Evolutionary conservation across 2,797 vertebrate species (phyloP), one percentile per base, ranked within the genome.

Genomic region (Petrocephalus schoutedeni): DNA sequence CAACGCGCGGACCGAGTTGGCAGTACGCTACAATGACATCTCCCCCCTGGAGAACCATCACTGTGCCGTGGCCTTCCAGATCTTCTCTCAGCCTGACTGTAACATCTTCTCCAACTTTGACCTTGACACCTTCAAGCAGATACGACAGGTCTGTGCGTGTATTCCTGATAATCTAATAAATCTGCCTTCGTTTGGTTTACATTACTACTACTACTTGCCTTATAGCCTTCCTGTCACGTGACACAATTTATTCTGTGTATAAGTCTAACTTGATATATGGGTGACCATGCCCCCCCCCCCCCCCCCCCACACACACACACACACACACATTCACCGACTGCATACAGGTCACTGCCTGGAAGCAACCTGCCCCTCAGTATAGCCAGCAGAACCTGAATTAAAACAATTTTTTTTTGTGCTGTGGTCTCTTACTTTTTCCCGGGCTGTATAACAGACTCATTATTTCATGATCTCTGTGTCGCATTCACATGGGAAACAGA

Each of bases 31-130:
- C 93, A 99, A 99, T 0, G 97, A 99, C 92, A 97, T 98, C 91
- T 99, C 98, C 0, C 98, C 98, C 0, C 95, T 99, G 90, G 98
- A 99, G 94, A 98, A 98, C 91, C 98, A 99, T 90, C 98, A 98
- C 95, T 98, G 97, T 2, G 97, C 98, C 0, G 96, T 98, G 88
- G 97, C 97, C 90, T 98, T 97, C 92, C 97, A 97, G 93, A 98
- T 98, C 92, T 94, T 97, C 90, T 94, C 96, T 2, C 96, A 97
- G 91, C 95, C 97, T 0, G 96, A 98, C 88, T 97, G 96, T 93
- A 98, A 99, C 94, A 98, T 99, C 89, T 98, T 99, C 92, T 94
- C 95, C 92, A 97, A 92, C 0, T 94, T 98, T 2, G 91, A 96
- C 82, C 92, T 95, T 0, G 97, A 98, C 3, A 93, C 95, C 74